Evolutionary conservation across 2,113 vertebrate genomes (phyloP).

Genomic region (Hemiscyllium ocellatum): DNA sequence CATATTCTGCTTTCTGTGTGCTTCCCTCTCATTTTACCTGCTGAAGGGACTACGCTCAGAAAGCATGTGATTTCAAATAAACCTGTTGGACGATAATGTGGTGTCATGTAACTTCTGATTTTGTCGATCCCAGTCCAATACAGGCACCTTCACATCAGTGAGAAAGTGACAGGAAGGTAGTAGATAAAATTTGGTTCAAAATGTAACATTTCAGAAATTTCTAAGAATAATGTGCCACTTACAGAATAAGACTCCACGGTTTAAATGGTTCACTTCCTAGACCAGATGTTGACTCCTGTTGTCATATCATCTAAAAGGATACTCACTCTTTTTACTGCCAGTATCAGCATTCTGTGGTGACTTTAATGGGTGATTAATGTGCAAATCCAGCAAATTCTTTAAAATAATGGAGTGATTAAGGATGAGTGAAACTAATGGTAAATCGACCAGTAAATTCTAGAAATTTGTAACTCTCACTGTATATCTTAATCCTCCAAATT

Average conservation of each 20-base stretch:
- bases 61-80: no score
- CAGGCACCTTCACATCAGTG: no score
- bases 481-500: not conserved
- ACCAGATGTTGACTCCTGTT: not conserved
- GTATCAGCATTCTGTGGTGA: not conserved
- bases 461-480: not conserved
- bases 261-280: not conserved
- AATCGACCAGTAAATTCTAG: not conserved
- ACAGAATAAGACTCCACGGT: not conserved
- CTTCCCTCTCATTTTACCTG: no score
- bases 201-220: no score
- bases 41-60: no score
- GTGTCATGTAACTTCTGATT: no score
- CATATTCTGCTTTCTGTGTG: no score
- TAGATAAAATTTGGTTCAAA: not conserved
- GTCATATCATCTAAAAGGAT: not conserved
- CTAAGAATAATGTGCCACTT: not conserved
- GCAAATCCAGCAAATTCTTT: not conserved
- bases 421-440: not conserved
- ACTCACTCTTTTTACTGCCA: not conserved
- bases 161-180: not conserved
- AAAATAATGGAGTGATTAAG: not conserved
- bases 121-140: no score
- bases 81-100: no score
- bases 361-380: not conserved